Base-by-base conservation (phyloP, 2,797 vertebrate genomes). In the Centropyge bicolor region DNA sequence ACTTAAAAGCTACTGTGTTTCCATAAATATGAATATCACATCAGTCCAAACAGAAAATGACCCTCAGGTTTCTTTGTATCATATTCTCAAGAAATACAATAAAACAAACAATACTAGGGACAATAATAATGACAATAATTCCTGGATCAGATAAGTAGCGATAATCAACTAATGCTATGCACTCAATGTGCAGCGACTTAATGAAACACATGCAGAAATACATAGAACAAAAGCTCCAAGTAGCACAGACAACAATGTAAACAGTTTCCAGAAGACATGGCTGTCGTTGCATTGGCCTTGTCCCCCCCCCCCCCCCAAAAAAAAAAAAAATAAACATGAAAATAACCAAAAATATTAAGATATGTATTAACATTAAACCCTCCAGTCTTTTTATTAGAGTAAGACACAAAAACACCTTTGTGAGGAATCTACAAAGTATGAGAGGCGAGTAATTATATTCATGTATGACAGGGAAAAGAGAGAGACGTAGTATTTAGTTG, bases 271-370 rank as follows among this genome's bases (percentile, higher is more conserved):
- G n/a, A n/a, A n/a, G n/a, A n/a, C n/a, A n/a, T n/a, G n/a, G n/a
- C n/a, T n/a, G n/a, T n/a, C n/a, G n/a, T n/a, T n/a, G n/a, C n/a
- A n/a, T n/a, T n/a, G n/a, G n/a, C n/a, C n/a, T n/a, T n/a, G n/a
- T n/a, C n/a, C n/a, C n/a, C n/a, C n/a, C n/a, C n/a, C n/a, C n/a
- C n/a, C n/a, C n/a, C n/a, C n/a, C n/a, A n/a, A n/a, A n/a, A n/a
- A n/a, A n/a, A 57, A 24, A 46, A 38, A 24, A 57, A 24, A 81
- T 81, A 84, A 70, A 78, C 40, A 66, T 31, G 54, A 51, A 83
- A 48, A 75, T 70, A 41, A 73, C n/a, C n/a, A n/a, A 66, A 90
- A 85, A 85, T 84, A 86, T 84, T 78, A 84, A 22, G 61, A 60
- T n/a, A n/a, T n/a, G n/a, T n/a, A n/a, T n/a, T n/a, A 48, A 43